These are phyloP conservation scores for Sphenodon punctatus DNA, from an alignment of 2,797 vertebrate genomes.

Conservation along the genomic window DNA sequence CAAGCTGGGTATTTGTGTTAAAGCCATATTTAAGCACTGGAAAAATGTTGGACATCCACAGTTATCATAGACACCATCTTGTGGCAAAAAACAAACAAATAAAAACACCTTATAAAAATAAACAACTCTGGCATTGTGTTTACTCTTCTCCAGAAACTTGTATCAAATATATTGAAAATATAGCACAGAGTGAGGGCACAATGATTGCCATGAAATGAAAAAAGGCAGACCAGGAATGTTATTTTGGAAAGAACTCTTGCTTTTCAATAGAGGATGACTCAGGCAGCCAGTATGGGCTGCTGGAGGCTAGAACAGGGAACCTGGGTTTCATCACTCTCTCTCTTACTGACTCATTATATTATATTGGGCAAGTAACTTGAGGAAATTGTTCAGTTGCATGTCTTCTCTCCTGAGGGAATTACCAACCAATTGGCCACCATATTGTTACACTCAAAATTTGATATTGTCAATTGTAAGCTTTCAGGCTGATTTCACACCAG, in stretches of 20 bases:
- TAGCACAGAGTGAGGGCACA: background rate
- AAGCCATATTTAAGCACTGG: background rate
- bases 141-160: background rate
- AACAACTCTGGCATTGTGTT: background rate
- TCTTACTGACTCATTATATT: background rate
- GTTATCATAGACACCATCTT: too few species aligned
- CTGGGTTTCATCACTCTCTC: fast-evolving
- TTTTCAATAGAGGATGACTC: background rate
- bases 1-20: too few species aligned
- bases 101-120: too few species aligned
- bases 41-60: background rate
- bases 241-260: background rate
- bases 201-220: background rate
- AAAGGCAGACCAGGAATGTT: background rate
- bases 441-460: background rate
- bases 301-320: background rate
- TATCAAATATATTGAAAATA: background rate
- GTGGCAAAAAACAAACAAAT: too few species aligned
- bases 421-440: too few species aligned
- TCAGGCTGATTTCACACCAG: too few species aligned
- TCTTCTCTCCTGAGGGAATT: background rate
- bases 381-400: background rate
- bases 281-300: too few species aligned
- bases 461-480: background rate
- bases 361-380: background rate